These are phyloP conservation scores for Gasterosteus nipponicus DNA, from an alignment of 2,113 vertebrate genomes.

Conservation along the genomic window DNA sequence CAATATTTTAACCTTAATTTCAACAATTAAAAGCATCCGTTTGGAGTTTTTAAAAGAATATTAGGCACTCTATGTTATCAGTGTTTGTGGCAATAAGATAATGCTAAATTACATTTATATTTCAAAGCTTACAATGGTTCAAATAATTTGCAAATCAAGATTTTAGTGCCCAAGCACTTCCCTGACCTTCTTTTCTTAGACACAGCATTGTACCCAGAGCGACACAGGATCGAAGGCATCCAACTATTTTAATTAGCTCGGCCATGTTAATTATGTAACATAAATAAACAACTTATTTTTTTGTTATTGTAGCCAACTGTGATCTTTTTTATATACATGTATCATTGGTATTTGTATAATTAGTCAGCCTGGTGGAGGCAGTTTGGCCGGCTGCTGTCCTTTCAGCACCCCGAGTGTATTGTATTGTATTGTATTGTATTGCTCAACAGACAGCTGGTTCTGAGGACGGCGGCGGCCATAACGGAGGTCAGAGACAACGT, in stretches of 20 bases:
- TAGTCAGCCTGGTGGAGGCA: slow-evolving; percentile 17
- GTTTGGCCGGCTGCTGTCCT: slow-evolving; percentile 20
- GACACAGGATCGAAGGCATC: background rate
- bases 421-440: background rate
- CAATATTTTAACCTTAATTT: background rate
- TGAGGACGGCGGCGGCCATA: slow-evolving; percentile 27
- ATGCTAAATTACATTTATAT: background rate
- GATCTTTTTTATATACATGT: background rate
- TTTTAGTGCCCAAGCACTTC: background rate
- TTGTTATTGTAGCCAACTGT: background rate
- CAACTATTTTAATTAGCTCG: background rate
- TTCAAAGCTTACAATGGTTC: background rate
- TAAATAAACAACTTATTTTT: background rate
- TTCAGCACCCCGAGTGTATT: slow-evolving; percentile 36
- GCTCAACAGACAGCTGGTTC: slow-evolving; percentile 50
- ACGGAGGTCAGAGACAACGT: slow-evolving; percentile 32
- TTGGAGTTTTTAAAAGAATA: background rate
- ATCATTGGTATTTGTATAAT: slow-evolving; percentile 24
- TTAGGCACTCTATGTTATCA: background rate
- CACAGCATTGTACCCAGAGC: background rate
- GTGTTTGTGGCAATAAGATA: background rate
- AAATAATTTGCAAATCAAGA: background rate
- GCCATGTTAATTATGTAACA: background rate
- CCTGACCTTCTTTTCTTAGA: background rate
- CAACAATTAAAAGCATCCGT: background rate